Conservation (phyloP, 2,113 vertebrate genomes). For the Pachypanchax playfairii region DNA sequence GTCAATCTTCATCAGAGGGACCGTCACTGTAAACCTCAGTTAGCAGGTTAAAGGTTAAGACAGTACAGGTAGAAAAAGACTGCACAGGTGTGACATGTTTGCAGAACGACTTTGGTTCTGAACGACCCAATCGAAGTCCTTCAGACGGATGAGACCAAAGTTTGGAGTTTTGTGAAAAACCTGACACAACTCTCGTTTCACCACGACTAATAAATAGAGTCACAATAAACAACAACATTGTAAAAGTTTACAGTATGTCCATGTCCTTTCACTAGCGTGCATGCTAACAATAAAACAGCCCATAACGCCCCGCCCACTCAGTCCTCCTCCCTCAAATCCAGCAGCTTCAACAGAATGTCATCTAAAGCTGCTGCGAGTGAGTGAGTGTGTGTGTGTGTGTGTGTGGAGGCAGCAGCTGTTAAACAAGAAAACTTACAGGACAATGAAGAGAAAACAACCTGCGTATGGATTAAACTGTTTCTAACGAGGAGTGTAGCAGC, state of each 20-base stretch:
- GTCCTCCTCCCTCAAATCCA: conserved; percentile 47
- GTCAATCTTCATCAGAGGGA: no score
- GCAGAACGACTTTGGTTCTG: no score
- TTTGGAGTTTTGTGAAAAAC: no score
- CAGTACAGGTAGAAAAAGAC: no score
- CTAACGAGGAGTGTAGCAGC: conserved; percentile 16
- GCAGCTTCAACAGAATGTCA: conserved; percentile 63
- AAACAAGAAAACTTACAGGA: conserved; percentile 53
- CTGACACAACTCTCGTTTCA: not conserved
- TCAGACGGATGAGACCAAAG: no score
- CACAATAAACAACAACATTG: not conserved
- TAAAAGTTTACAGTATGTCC: conserved; percentile 3
- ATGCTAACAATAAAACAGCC: conserved; percentile 25
- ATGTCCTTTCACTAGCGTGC: conserved; percentile 30
- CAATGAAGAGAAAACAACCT: conserved; percentile 15
- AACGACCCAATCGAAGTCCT: no score
- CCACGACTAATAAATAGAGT: not conserved
- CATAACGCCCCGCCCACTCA: conserved; percentile 47
- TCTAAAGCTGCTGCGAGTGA: conserved; percentile 67
- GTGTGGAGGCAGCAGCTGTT: conserved; percentile 66
- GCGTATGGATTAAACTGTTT: conserved; percentile 9
- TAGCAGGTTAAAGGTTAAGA: no score
- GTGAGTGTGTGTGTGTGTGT: no score
- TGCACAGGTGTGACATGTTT: no score
- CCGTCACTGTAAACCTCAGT: no score